Percentiles rank a stretch among this genome's conserved stretches.
These are phyloP conservation scores for Indicator maculatus DNA, from an alignment of 2,113 vertebrate species.

Conservation along the genomic window DNA sequence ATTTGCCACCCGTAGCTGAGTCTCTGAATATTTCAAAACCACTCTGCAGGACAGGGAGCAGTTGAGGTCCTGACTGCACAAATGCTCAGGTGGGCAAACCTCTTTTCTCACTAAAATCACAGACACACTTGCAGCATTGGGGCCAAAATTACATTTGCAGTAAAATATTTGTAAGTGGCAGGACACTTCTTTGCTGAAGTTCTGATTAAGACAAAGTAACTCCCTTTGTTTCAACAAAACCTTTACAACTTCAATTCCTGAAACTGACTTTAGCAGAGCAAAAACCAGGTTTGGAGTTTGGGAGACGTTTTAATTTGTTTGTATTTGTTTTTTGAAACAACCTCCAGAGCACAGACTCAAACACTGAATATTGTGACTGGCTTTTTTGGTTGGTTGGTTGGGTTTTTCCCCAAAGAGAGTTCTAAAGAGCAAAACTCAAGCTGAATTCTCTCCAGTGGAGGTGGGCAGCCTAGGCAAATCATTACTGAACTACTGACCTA, in stretches of 20 bases:
- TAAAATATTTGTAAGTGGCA: background rate
- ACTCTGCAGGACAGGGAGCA: rapidly evolving
- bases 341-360: background rate
- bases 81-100: background rate
- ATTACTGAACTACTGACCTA: background rate
- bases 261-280: background rate
- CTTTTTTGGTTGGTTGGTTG: too few species aligned
- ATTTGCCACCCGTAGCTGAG: background rate
- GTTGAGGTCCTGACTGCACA: background rate
- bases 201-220: background rate
- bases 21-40: background rate
- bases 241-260: background rate
- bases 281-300: background rate
- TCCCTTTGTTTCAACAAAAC: background rate
- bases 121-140: rapidly evolving
- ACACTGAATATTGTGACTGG: background rate
- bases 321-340: background rate
- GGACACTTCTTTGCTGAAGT: background rate
- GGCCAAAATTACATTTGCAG: background rate
- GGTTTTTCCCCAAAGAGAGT: background rate
- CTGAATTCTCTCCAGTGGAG: background rate
- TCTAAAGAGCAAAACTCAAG: background rate
- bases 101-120: background rate
- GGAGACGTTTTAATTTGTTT: background rate
- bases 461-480: background rate